These are phyloP conservation scores for Drosophila antonietae DNA, from an alignment of 2,888 invertebrate genomes.

Conservation along the genomic window DNA sequence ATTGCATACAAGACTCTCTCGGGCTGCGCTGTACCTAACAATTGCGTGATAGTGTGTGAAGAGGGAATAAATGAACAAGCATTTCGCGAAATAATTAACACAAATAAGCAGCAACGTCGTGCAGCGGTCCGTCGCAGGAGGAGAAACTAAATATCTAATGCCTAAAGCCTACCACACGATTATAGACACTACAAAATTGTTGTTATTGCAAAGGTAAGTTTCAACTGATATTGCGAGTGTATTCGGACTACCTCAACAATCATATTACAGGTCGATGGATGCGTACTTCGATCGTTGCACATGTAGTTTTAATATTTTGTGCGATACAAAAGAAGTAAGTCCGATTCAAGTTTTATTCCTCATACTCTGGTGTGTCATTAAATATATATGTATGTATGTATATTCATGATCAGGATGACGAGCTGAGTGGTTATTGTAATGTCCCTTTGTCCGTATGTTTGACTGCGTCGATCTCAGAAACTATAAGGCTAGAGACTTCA, in stretches of 20 bases:
- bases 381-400: too few relatives aligned
- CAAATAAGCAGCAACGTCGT: too few relatives aligned
- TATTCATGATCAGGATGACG: too few relatives aligned
- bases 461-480: too few relatives aligned
- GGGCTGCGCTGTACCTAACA: rapidly evolving
- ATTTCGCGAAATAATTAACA: too few relatives aligned
- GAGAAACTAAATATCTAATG: too few relatives aligned
- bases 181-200: background rate
- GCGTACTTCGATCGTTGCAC: background rate
- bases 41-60: rapidly evolving
- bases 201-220: background rate
- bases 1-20: background rate
- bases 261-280: background rate
- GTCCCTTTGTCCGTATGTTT: too few relatives aligned
- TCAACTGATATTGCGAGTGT: background rate
- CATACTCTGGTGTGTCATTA: too few relatives aligned
- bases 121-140: too few relatives aligned
- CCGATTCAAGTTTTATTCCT: background rate
- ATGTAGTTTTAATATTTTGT: too few relatives aligned
- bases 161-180: background rate
- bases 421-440: too few relatives aligned
- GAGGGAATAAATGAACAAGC: background rate
- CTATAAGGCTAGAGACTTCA: too few relatives aligned
- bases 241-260: background rate
- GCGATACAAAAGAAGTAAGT: background rate